phyloP scores from a whole-genome alignment of 2,113 vertebrate genomes.

The Sisor rabdophorus region DNA sequence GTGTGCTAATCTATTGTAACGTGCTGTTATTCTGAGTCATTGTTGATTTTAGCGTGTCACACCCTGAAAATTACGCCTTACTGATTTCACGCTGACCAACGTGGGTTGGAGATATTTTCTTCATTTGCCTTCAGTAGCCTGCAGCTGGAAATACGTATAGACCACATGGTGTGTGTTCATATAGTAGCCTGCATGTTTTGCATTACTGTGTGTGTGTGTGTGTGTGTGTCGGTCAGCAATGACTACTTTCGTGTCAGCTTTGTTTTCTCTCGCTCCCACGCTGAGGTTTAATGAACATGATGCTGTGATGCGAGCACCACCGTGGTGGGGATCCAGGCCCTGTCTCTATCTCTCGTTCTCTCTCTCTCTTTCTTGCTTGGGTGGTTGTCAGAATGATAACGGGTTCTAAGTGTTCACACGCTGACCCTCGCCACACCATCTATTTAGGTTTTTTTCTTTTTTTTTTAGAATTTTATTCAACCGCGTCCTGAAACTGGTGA shows the following conservation, averaged over 20 bases:
- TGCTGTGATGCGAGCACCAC: slow-evolving; percentile 62
- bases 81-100: slow-evolving; percentile 48
- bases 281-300: slow-evolving; percentile 66
- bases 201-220: slow-evolving; percentile 56
- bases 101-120: slow-evolving; percentile 62
- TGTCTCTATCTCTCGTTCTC: too few species aligned
- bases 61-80: slow-evolving; percentile 29
- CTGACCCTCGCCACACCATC: slow-evolving; percentile 41
- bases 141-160: slow-evolving; percentile 37
- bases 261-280: slow-evolving; percentile 59
- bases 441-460: slow-evolving; percentile 28
- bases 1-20: slow-evolving; percentile 31
- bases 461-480: not conserved
- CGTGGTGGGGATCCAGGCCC: slow-evolving; percentile 35
- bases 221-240: slow-evolving; percentile 66
- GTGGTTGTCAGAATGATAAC: slow-evolving; percentile 58
- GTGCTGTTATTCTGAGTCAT: slow-evolving; percentile 29
- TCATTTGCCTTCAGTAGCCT: slow-evolving; percentile 53
- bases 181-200: slow-evolving; percentile 56
- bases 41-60: slow-evolving; percentile 53
- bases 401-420: slow-evolving; percentile 50
- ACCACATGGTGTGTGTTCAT: slow-evolving; percentile 50
- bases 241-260: slow-evolving; percentile 54
- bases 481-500: not conserved
- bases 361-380: slow-evolving; percentile 49